Evolutionary conservation across 2,113 vertebrate genomes (phyloP).

Genomic region (Perca fluviatilis): DNA sequence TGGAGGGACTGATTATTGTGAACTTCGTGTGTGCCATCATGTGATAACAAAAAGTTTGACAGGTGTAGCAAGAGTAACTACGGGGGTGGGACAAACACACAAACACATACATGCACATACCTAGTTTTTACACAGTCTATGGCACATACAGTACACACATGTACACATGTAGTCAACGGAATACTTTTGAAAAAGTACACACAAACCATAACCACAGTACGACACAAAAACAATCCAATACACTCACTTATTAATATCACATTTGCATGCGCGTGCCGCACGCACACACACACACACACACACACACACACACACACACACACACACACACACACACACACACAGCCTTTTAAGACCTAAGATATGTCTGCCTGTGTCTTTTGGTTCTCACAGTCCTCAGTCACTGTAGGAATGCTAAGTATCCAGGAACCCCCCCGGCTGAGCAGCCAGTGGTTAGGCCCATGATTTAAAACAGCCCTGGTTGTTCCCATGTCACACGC

Average conservation of each 20-base stretch:
- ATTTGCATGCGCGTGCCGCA: background rate
- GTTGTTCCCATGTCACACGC: constrained; percentile 77
- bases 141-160: background rate
- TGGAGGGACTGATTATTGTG: too few species aligned
- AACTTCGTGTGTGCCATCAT: background rate
- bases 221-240: background rate
- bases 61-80: background rate
- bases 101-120: background rate
- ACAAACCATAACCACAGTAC: background rate
- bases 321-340: constrained; percentile 27
- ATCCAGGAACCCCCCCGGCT: constrained; percentile 62
- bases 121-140: too few species aligned
- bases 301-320: constrained; percentile 12
- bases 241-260: background rate
- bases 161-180: background rate
- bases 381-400: constrained; percentile 79
- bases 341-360: constrained; percentile 51
- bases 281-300: constrained; percentile 2
- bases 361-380: constrained; percentile 66
- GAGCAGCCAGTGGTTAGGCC: constrained; percentile 68
- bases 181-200: background rate
- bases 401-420: constrained; percentile 77
- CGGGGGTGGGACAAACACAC: background rate
- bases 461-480: constrained; percentile 74
- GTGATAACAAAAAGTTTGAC: background rate